Evolutionary conservation across 2,797 vertebrate genomes (phyloP).

Genomic region (Parambassis ranga): DNA sequence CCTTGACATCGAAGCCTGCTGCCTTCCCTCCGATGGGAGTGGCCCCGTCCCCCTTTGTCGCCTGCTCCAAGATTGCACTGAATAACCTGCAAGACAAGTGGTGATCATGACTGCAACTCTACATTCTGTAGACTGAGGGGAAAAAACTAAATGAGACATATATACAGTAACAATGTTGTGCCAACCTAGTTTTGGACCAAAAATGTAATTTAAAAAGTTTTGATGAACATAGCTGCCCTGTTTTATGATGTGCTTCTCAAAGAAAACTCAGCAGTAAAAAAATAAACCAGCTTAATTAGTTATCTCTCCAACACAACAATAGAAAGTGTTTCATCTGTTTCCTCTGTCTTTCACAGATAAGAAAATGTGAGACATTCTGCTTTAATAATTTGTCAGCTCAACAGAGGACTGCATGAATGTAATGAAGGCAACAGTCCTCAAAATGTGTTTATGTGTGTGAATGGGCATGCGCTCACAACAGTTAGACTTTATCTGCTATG

Average conservation of each 20-base stretch:
- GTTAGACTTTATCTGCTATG: background rate
- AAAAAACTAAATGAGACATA: background rate
- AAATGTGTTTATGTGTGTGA: background rate
- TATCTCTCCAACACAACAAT: conserved; percentile 26
- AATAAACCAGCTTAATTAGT: conserved; percentile 36
- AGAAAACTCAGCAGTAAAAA: conserved; percentile 7
- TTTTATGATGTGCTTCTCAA: background rate
- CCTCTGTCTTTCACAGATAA: conserved; percentile 42
- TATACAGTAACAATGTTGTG: background rate
- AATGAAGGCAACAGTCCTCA: conserved; percentile 5
- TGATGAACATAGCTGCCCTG: background rate
- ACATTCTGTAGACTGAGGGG: no score
- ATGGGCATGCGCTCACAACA: background rate
- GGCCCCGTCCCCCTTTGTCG: conserved; percentile 94
- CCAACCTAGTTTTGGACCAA: background rate
- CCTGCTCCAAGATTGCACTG: conserved; percentile 99
- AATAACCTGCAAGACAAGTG: conserved; percentile 87
- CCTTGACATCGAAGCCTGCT: conserved; percentile 97
- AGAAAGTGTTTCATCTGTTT: conserved; percentile 29
- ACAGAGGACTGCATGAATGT: conserved; percentile 1
- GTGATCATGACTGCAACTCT: no score
- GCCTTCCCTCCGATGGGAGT: conserved; percentile 97
- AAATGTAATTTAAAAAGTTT: background rate
- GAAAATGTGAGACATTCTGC: conserved; percentile 37
- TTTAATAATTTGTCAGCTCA: conserved; percentile 35